A percentile compares a stretch with the other conserved stretches of the same genome.
These are phyloP conservation scores for Periphyllus acericola DNA, from an alignment of 2,888 invertebrate genomes.

Conservation along the genomic window DNA sequence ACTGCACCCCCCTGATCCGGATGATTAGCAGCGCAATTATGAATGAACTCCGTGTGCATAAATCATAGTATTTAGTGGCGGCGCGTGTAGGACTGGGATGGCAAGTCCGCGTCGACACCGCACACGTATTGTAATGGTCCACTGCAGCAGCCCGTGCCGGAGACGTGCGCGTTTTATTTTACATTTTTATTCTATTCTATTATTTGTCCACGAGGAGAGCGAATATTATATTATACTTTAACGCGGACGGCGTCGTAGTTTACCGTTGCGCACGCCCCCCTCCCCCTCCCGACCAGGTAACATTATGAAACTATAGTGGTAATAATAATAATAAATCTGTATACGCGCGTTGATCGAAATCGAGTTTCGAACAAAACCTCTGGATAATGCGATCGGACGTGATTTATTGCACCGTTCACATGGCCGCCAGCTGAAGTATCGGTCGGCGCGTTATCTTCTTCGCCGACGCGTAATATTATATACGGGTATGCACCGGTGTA, in stretches of 20 bases:
- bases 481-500: not conserved
- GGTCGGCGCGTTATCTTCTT: not conserved
- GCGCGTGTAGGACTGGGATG: too few relatives aligned
- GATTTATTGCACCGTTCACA: not conserved
- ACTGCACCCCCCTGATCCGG: too few relatives aligned
- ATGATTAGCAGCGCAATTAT: too few relatives aligned
- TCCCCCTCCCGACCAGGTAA: not conserved
- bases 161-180: not conserved
- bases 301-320: not conserved
- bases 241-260: not conserved
- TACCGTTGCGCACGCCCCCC: not conserved
- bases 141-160: not conserved
- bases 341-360: not conserved
- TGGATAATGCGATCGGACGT: not conserved
- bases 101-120: too few relatives aligned
- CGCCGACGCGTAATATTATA: not conserved
- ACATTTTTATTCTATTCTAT: not conserved
- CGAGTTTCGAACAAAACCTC: not conserved
- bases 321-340: not conserved
- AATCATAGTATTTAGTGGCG: too few relatives aligned
- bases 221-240: too few relatives aligned
- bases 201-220: not conserved
- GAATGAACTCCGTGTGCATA: too few relatives aligned
- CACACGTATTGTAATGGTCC: too few relatives aligned
- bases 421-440: not conserved